These are phyloP conservation scores for Caenorhabditis sp. DNA, from an alignment of 2,888 invertebrate species.

Conservation along the genomic window DNA sequence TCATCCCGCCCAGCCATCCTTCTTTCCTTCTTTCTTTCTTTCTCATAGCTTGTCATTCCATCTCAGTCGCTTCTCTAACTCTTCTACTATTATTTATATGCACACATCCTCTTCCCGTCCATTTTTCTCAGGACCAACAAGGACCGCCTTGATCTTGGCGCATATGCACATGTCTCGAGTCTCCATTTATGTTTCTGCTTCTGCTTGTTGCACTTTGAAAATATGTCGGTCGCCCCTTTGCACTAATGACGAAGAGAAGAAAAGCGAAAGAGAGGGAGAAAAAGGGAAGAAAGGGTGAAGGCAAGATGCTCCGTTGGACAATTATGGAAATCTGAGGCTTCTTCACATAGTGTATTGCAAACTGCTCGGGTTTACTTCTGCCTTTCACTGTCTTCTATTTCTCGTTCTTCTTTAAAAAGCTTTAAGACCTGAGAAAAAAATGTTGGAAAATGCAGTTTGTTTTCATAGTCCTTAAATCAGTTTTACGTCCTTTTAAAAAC, in stretches of 20 bases:
- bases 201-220: slow-evolving; percentile 43
- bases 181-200: slow-evolving; percentile 26
- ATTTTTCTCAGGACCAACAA: slow-evolving; percentile 46
- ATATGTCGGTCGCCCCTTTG: not conserved
- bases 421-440: not conserved
- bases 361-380: slow-evolving; percentile 1
- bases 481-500: no score
- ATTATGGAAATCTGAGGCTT: slow-evolving; percentile 19
- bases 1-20: not conserved
- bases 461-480: no score
- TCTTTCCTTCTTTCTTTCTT: slow-evolving; percentile 8
- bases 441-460: not conserved
- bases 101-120: slow-evolving; percentile 20
- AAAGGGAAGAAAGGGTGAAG: not conserved
- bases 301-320: slow-evolving; percentile 13
- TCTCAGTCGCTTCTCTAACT: not conserved
- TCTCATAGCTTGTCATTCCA: slow-evolving; percentile 14
- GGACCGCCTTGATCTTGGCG: slow-evolving; percentile 21
- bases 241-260: slow-evolving; percentile 42
- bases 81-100: slow-evolving; percentile 22
- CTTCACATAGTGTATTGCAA: slow-evolving; percentile 1
- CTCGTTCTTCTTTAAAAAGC: not conserved
- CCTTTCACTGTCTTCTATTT: not conserved
- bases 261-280: no score
- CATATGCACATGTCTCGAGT: slow-evolving; percentile 9